A percentile compares a stretch with the other conserved stretches of the same genome.
phyloP scores from a whole-genome alignment of 2,797 vertebrate species.

The Bovichtus variegatus region DNA sequence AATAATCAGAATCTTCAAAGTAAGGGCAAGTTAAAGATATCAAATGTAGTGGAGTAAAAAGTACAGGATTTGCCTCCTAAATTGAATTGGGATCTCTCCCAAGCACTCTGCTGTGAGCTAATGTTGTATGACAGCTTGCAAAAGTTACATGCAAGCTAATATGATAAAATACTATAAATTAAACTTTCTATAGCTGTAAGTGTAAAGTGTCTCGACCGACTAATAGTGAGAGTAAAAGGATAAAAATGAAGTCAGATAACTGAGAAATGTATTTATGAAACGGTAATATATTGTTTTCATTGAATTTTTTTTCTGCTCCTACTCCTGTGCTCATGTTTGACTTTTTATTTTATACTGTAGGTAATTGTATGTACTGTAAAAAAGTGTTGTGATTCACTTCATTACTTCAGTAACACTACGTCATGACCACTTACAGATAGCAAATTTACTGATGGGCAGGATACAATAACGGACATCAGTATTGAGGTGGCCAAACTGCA shows the following conservation, averaged over 20 bases:
- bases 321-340: not conserved
- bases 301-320: not conserved
- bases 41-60: no score
- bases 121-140: no score
- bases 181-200: not conserved
- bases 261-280: not conserved
- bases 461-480: slow-evolving; percentile 52
- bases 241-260: not conserved
- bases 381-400: not conserved
- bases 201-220: not conserved
- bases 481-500: slow-evolving; percentile 66
- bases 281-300: not conserved
- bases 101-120: no score
- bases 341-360: not conserved
- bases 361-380: not conserved
- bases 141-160: no score
- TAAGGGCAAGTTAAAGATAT: no score
- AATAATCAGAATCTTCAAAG: no score
- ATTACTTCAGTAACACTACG: not conserved
- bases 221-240: not conserved
- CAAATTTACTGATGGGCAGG: slow-evolving; percentile 52
- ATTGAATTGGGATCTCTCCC: no score
- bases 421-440: slow-evolving; percentile 56
- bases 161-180: not conserved
- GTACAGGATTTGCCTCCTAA: no score